Percentiles rank a stretch among this genome's conserved stretches.
phyloP scores from a whole-genome alignment of 2,113 vertebrate species.

The Origma solitaria region DNA sequence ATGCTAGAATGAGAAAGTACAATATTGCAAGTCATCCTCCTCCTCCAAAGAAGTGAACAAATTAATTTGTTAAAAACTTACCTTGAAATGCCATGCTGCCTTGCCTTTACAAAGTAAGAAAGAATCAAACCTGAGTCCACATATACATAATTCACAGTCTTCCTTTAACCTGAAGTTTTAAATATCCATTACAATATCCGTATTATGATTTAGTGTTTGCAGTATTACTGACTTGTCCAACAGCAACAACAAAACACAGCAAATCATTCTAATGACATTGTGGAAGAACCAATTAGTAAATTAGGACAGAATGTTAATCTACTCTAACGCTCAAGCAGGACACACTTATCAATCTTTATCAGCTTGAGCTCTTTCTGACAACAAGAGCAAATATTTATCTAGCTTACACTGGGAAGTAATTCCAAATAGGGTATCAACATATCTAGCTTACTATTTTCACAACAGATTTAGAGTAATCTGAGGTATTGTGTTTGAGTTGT shows the following conservation, averaged over 20 bases:
- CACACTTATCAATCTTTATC: conserved; percentile 16
- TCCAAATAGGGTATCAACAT: background rate
- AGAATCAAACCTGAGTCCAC: background rate
- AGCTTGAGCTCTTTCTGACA: background rate
- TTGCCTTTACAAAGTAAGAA: background rate
- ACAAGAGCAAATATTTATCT: conserved; percentile 5
- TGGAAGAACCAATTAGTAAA: conserved; percentile 30
- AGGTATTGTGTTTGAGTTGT: background rate
- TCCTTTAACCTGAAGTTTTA: background rate
- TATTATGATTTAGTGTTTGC: background rate
- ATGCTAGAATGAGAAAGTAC: background rate
- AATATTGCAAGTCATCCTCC: background rate
- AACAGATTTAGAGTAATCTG: background rate
- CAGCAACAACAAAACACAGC: background rate
- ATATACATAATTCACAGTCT: background rate
- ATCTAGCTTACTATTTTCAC: background rate
- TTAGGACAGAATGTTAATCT: conserved; percentile 11
- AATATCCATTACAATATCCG: background rate
- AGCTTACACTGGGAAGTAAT: background rate
- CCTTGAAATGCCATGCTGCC: background rate
- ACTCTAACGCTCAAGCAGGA: background rate
- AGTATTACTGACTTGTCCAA: conserved; percentile 13
- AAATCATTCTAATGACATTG: conserved; percentile 18
- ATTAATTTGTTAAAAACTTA: background rate
- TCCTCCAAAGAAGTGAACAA: background rate